phyloP scores from a whole-genome alignment of 2,113 vertebrate species.

The Lophochroa leadbeateri region DNA sequence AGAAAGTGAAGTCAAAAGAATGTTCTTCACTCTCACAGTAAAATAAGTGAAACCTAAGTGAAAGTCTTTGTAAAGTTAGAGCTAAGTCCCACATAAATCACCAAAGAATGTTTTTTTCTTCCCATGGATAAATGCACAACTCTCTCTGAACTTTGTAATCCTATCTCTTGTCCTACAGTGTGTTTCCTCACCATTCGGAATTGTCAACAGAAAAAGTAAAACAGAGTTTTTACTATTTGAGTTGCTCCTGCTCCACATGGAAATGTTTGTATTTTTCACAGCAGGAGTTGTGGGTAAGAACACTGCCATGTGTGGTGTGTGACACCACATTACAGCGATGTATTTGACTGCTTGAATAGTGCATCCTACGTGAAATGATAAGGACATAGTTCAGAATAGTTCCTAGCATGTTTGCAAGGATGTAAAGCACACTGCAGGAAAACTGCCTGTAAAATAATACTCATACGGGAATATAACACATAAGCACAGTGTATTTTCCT shows the following conservation, averaged over 20 bases:
- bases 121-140: not conserved
- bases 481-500: not conserved
- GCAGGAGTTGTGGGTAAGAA: not conserved
- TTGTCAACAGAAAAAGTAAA: not conserved
- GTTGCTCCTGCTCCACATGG: not conserved
- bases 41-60: not conserved
- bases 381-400: not conserved
- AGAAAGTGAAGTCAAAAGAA: not conserved
- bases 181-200: not conserved
- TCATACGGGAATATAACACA: not conserved
- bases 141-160: not conserved
- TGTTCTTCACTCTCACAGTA: fast-evolving
- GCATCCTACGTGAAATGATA: not conserved
- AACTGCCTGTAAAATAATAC: not conserved
- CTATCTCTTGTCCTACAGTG: not conserved
- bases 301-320: not conserved
- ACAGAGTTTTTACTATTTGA: not conserved
- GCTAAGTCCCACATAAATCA: no score
- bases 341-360: not conserved
- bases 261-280: not conserved
- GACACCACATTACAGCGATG: fast-evolving
- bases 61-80: not conserved
- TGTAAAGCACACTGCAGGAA: not conserved
- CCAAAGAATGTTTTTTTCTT: not conserved
- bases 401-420: not conserved